These are phyloP conservation scores for Drosophila malerkotliana DNA, from an alignment of 1,140 invertebrate species.

Conservation along the genomic window DNA sequence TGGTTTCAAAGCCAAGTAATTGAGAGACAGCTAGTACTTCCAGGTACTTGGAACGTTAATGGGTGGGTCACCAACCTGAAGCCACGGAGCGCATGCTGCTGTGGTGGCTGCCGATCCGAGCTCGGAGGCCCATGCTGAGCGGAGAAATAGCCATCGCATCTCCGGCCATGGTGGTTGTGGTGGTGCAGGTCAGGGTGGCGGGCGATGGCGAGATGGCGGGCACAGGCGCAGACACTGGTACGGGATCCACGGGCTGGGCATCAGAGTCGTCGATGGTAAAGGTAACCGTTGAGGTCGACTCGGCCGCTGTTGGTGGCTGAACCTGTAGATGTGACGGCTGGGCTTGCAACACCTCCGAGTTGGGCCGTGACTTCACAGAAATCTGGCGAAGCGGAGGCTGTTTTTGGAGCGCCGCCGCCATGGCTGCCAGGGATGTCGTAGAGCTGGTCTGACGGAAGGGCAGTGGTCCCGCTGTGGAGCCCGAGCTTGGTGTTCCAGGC, in stretches of 20 bases:
- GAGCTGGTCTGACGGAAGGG: conserved; percentile 73
- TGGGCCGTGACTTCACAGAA: conserved; percentile 58
- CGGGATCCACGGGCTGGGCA: conserved; percentile 12
- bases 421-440: conserved; percentile 61
- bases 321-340: conserved; percentile 19
- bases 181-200: conserved; percentile 65
- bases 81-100: conserved; percentile 81
- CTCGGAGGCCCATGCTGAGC: conserved; percentile 62
- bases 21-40: background rate
- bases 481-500: conserved; percentile 22
- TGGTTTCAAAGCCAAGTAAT: conserved; percentile 4
- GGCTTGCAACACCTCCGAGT: conserved; percentile 63
- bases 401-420: conserved; percentile 63
- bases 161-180: conserved; percentile 69
- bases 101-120: conserved; percentile 64
- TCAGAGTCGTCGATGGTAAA: conserved; percentile 78
- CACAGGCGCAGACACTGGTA: conserved; percentile 13
- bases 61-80: conserved; percentile 61
- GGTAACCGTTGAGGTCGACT: conserved; percentile 70
- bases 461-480: conserved; percentile 19
- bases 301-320: conserved; percentile 16
- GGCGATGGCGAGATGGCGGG: conserved; percentile 37
- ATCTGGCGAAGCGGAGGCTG: conserved; percentile 35
- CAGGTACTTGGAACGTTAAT: conserved; percentile 8
- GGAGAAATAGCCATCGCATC: conserved; percentile 53